These are phyloP conservation scores for Pholis gunnellus DNA, from an alignment of 2,113 vertebrate species.

Conservation along the genomic window DNA sequence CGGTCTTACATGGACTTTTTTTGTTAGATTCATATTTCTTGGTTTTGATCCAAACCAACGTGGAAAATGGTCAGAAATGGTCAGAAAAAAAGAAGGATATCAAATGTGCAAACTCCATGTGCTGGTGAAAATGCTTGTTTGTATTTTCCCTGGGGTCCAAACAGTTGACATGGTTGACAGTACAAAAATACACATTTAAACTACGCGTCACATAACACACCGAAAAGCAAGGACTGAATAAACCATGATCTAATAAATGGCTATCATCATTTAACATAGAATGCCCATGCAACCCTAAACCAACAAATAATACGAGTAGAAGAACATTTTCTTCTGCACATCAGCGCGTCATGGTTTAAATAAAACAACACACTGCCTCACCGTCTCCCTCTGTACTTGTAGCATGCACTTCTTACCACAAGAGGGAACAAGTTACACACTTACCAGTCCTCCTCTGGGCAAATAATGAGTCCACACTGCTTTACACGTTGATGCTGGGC, in stretches of 20 bases:
- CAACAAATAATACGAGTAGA: background rate
- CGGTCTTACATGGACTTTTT: no score
- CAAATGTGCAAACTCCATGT: background rate
- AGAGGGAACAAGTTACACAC: conserved; percentile 53
- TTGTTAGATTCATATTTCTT: background rate
- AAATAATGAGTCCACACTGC: background rate
- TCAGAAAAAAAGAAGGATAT: background rate
- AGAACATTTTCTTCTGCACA: background rate
- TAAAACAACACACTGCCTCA: background rate
- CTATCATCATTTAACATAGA: no score
- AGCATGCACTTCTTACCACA: conserved; percentile 44
- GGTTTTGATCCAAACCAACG: background rate
- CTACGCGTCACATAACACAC: no score
- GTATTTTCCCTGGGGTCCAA: no score
- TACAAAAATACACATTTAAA: no score
- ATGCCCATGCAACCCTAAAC: no score
- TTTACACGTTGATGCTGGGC: background rate
- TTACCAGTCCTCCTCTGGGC: background rate
- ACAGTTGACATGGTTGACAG: no score
- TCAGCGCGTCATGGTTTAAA: background rate
- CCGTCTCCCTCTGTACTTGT: background rate
- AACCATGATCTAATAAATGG: no score
- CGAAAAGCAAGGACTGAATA: no score
- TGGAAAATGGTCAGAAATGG: background rate
- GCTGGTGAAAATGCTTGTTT: background rate